Evolutionary conservation across 2,113 vertebrate species (phyloP).

Genomic region (Ictidomys tridecemlineatus): DNA sequence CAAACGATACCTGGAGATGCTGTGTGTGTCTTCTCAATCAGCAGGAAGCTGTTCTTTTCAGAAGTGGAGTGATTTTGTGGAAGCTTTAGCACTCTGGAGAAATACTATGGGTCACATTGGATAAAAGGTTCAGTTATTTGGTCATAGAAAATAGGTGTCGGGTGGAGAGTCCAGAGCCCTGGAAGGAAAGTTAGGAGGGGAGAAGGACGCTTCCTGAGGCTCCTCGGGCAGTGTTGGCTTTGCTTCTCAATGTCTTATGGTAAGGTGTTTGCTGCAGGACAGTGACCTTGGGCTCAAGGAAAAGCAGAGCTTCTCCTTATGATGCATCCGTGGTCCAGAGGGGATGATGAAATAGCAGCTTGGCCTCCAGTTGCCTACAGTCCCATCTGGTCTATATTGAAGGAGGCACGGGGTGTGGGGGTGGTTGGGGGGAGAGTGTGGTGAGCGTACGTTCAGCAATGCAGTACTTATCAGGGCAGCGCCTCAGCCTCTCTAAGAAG

Average conservation of each 20-base stretch:
- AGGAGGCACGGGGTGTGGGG: background rate
- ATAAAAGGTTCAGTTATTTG: constrained; percentile 26
- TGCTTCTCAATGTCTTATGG: background rate
- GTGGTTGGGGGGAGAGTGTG: background rate
- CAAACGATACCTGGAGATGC: background rate
- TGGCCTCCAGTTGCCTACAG: background rate
- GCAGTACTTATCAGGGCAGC: background rate
- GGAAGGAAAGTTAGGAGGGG: background rate
- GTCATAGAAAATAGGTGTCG: background rate
- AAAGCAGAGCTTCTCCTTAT: background rate
- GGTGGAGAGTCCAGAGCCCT: background rate
- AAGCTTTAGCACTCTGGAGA: background rate
- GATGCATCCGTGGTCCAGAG: background rate
- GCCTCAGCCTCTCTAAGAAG: background rate
- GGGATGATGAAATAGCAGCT: background rate
- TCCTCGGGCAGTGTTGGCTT: background rate
- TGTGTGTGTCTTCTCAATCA: background rate
- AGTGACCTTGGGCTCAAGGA: background rate
- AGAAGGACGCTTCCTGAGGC: background rate
- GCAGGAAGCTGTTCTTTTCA: background rate
- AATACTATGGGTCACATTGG: background rate
- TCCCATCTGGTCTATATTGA: background rate
- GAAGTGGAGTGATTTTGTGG: background rate
- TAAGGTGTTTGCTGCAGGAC: background rate
- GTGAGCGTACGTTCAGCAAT: background rate